Evolutionary conservation across 2,888 invertebrate species (phyloP), one percentile per base, ranked within the genome.

Genomic region (Eledone cirrhosa): DNA sequence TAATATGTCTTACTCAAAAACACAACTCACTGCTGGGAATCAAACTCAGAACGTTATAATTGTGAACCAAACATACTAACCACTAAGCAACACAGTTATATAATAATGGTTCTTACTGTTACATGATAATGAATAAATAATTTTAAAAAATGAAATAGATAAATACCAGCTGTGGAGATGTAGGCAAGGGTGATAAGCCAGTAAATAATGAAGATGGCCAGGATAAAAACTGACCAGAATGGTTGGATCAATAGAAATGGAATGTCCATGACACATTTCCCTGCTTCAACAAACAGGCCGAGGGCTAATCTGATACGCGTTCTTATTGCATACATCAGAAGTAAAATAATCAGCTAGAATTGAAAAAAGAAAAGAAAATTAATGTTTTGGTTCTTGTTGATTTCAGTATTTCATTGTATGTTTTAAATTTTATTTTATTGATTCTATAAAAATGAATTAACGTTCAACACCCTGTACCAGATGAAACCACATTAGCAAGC

Each of bases 121-220:
- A 69, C 29, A 69, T 16, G 22, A 31, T 31, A 19, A 19, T 4
- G 29, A 16, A 13, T 11, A 47, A 63, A 67, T 77, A 84, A 80
- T 78, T 85, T 87, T 47, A 53, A 13, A 13, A 72, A 33, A 8
- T 24, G 27, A 24, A 29, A 72, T 1, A 27, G 14, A 16, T 72
- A 93, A 91, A 94, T 93, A 92, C 95, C 95, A 78, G 91, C 87
- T 29, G 91, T 91, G 33, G 89, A 87, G 47, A 96, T 92, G 89
- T 94, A 95, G 41, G 97, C 94, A 89, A 97, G 94, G 78, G 97
- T 95, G 80, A 94, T 92, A 22, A 96, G 93, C 97, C 97, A 98
- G 91, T 95, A 96, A 81, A 94, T 91, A 85, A 97, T 94, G 90
- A 97, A 97, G 77, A 94, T 87, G 31, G 95, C 91, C 0, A 98